A percentile compares a stretch with the other conserved stretches of the same genome.
Evolutionary conservation across 2,888 invertebrate species (phyloP).

Genomic region (Ganaspis brasiliensis): DNA sequence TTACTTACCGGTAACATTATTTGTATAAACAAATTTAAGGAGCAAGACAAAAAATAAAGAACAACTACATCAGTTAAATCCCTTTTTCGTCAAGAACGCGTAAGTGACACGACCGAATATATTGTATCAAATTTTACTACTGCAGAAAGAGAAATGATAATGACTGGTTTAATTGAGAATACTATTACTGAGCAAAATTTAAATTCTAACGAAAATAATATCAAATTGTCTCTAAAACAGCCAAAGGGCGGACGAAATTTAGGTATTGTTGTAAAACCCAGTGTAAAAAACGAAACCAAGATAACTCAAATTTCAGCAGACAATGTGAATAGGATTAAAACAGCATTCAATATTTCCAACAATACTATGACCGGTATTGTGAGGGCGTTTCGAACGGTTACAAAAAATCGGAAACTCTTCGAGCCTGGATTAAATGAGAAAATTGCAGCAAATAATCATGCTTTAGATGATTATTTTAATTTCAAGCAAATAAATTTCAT

Average conservation of each 20-base stretch:
- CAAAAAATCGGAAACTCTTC: conserved; percentile 1
- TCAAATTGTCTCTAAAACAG: background rate
- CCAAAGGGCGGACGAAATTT: background rate
- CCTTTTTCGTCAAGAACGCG: background rate
- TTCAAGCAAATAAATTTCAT: background rate
- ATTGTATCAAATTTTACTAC: background rate
- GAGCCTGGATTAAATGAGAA: background rate
- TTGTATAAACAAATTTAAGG: background rate
- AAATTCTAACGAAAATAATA: background rate
- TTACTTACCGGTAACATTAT: background rate
- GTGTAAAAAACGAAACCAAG: conserved; percentile 3
- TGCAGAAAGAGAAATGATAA: conserved; percentile 8
- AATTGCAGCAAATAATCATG: conserved; percentile 6
- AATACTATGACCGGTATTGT: background rate
- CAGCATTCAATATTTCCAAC: conserved; percentile 9
- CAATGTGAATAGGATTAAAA: background rate
- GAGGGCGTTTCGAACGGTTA: conserved; percentile 2
- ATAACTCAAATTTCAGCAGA: conserved; percentile 7
- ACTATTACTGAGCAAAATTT: conserved; percentile 6
- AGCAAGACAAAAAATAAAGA: background rate
- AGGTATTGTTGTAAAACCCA: conserved; percentile 2
- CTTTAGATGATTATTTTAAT: conserved; percentile 1
- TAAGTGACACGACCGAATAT: background rate
- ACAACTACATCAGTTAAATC: background rate
- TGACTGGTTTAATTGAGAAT: background rate